Evolutionary conservation across 2,888 invertebrate genomes (phyloP), one percentile per base, ranked within the genome.

Genomic region (Spodoptera picta): DNA sequence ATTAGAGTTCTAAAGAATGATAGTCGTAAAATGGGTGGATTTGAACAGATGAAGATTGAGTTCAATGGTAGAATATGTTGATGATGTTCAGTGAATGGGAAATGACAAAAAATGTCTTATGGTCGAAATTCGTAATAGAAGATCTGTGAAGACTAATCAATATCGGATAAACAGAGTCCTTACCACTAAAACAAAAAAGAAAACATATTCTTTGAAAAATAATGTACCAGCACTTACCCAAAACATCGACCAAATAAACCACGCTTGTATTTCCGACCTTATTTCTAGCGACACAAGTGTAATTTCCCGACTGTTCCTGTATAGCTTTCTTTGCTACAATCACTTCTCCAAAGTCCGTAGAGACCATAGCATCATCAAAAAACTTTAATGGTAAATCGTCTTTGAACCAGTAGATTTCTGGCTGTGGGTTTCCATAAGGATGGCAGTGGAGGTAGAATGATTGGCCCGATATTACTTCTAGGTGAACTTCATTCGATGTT

Each of bases 391-490:
- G 92, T 0, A 88, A 59, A 1, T 86, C 92, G 45, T 95, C 95
- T 79, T 95, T 95, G 77, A 95, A 95, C 96, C 97, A 97, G 68
- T 94, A 93, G 24, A 96, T 92, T 45, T 91, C 87, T 0, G 96
- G 96, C 3, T 84, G 55, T 0, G 96, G 96, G 74, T 95, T 95
- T 0, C 96, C 96, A 47, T 91, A 90, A 0, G 96, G 95, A 59
- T 95, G 95, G 80, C 96, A 96, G 61, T 91, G 90, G 9, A 95
- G 77, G 55, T 89, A 92, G 72, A 94, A 90, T 0, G 93, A 84
- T 69, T 94, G 91, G 0, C 93, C 94, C 0, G 91, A 90, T 31
- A 95, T 63, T 0, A 93, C 90, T 80, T 92, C 92, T 4, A 95
- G 31, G 4, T 73, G 75, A 1, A 87, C 79, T 2, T 76, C 69